phyloP scores from a whole-genome alignment of 1,140 invertebrate genomes.

The Achroia grisella region DNA sequence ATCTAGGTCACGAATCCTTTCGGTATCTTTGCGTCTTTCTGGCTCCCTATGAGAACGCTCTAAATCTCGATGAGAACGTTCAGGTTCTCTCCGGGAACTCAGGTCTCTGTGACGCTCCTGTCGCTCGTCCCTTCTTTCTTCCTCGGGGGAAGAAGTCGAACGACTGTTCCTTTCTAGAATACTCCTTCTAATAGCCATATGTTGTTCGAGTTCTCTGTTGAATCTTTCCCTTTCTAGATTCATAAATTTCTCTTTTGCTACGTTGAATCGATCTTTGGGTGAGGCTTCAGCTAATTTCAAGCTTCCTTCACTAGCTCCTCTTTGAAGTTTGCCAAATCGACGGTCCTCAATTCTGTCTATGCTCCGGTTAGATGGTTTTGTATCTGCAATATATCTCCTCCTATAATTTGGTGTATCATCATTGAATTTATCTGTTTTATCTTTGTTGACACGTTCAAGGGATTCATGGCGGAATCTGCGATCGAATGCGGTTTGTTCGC shows the following conservation, averaged over 20 bases:
- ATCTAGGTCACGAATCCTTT: constrained; percentile 40
- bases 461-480: constrained; percentile 58
- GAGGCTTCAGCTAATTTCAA: constrained; percentile 68
- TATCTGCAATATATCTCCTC: constrained; percentile 50
- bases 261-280: constrained; percentile 85
- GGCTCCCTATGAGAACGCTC: constrained; percentile 58
- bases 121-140: constrained; percentile 63
- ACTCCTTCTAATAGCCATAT: constrained; percentile 66
- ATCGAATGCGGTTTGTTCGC: constrained; percentile 42
- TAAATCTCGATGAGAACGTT: constrained; percentile 53
- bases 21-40: constrained; percentile 51
- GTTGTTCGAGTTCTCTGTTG: constrained; percentile 69
- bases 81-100: constrained; percentile 53
- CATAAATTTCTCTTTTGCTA: constrained; percentile 88
- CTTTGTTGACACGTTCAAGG: constrained; percentile 36
- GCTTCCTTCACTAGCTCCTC: constrained; percentile 61
- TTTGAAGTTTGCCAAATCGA: constrained; percentile 53
- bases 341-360: constrained; percentile 59
- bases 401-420: constrained; percentile 49
- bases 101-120: constrained; percentile 55
- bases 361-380: constrained; percentile 59
- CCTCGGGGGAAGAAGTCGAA: constrained; percentile 69
- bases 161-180: constrained; percentile 67
- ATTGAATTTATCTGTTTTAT: constrained; percentile 47
- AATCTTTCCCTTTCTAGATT: constrained; percentile 82